phyloP scores from a whole-genome alignment of 2,888 invertebrate genomes.

The Epistrophe grossulariae region DNA sequence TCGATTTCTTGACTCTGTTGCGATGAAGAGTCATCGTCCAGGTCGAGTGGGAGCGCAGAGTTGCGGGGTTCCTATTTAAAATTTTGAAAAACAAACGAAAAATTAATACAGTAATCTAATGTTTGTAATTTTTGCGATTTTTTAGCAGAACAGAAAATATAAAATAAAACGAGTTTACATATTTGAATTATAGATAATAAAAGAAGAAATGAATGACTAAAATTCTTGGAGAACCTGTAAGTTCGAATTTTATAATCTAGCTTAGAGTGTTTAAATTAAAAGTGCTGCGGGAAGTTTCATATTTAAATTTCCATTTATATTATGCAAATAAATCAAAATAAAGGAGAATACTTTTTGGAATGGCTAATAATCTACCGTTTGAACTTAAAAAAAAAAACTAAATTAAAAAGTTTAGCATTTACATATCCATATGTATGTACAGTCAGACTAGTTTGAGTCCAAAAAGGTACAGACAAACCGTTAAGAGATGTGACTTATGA shows the following conservation, averaged over 20 bases:
- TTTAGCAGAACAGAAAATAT: slow-evolving; percentile 56
- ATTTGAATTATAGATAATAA: slow-evolving; percentile 1
- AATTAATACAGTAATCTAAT: slow-evolving; percentile 15
- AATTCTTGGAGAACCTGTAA: slow-evolving; percentile 33
- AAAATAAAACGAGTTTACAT: slow-evolving; percentile 27
- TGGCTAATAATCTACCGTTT: neutral
- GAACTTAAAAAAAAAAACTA: slow-evolving; percentile 15
- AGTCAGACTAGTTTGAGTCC: slow-evolving; percentile 78
- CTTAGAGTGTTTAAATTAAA: slow-evolving; percentile 25
- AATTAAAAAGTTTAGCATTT: slow-evolving; percentile 62
- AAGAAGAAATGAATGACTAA: slow-evolving; percentile 28
- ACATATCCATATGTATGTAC: slow-evolving; percentile 69
- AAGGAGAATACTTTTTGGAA: neutral
- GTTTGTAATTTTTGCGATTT: neutral
- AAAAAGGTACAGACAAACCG: slow-evolving; percentile 67
- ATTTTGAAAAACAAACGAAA: slow-evolving; percentile 4
- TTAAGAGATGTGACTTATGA: slow-evolving; percentile 58
- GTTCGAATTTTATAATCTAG: slow-evolving; percentile 6
- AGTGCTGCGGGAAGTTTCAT: slow-evolving; percentile 24
- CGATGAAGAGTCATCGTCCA: slow-evolving; percentile 96
- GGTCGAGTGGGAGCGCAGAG: slow-evolving; percentile 94
- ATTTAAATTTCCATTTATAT: slow-evolving; percentile 2
- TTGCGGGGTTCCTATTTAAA: slow-evolving; percentile 91
- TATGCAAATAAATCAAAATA: neutral
- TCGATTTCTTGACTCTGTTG: slow-evolving; percentile 93